Evolutionary conservation across 2,113 vertebrate species (phyloP), one percentile per base, ranked within the genome.

Genomic region (Campylorhamphus procurvoides): DNA sequence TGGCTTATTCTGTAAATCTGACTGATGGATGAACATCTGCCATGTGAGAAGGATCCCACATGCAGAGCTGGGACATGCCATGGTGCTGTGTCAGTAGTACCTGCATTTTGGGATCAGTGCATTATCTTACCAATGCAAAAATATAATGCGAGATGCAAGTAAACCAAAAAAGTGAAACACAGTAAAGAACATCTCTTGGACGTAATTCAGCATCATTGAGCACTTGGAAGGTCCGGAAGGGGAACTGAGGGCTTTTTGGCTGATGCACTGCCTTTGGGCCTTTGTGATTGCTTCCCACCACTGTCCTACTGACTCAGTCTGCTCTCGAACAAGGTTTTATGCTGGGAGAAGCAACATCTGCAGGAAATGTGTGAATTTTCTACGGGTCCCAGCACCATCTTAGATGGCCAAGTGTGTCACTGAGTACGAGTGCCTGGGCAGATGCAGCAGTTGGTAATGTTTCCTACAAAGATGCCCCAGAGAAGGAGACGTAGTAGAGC

Each of bases 21-120:
- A 40, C 37, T 39, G 8, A 23, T 69, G 20, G 28, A 19, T 55
- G 52, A 58, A 58, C 4, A 27, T 46, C 12, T 27, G 18, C 64
- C 0, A 0, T 33, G 16, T 12, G 1, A 3, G 0, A 53, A 67
- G 29, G 52, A 47, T 29, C 44, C 8, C 28, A 1, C 14, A 3
- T 12, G 28, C 35, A 79, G 53, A 76, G 58, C 40, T 4, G 2
- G 23, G 27, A 28, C 37, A 10, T 18, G n/a, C 52, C 8, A 0
- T 18, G 59, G 37, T 74, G 31, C 39, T 0, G 0, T 25, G 22
- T 42, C 12, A 5, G 75, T 52, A 28, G 23, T 59, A 29, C 46
- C 37, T 73, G 47, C 4, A 6, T 56, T 93, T 87, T 74, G 52
- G 77, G 47, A 89, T 55, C 42, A 53, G 29, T 35, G 12, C 1